Base-by-base conservation (phyloP, 2,888 invertebrate genomes). In the Synergus itoensis region DNA sequence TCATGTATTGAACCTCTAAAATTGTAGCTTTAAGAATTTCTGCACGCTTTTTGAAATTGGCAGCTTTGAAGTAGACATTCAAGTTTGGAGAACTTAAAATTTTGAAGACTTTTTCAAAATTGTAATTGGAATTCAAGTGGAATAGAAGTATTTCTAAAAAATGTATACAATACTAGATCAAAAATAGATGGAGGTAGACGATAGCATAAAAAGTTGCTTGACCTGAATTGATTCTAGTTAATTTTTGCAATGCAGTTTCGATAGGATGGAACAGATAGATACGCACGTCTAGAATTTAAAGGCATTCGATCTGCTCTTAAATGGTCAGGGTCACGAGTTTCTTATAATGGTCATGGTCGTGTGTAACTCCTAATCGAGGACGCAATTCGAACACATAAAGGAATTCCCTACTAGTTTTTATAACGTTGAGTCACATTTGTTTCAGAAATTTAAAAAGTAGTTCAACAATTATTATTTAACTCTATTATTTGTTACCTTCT, bases 261-360 rank as follows among this genome's bases (percentile, higher is more conserved):
- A 60, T 60, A 21, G 18, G 21, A 18, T 60, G 21, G 18, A 8
- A 60, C 60, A 1, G 14, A 21, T 60, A 60, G 60, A 60, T 60
- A 60, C 60, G 60, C 60, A 60, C 60, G 60, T 45, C 45, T 45
- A 69, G 69, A 69, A 69, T 69, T 48, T 45, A 48, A 69, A 69
- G 45, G 45, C 48, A 69, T 69, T 69, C 73, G 28, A 16, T 73
- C 9, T 53, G 28, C 73, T 53, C 73, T 53, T 53, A 53, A 53
- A 73, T 73, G 73, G 53, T 53, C 73, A 73, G 73, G 73, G 73
- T 73, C 73, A 73, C 73, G n/a, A 16, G 73, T 73, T 73, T 73
- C 53, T 73, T 53, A 73, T 73, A 73, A 73, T 73, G 53, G 53
- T 73, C 73, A 73, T 48, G 73, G 73, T 73, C 53, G 48, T 73